phyloP scores from a whole-genome alignment of 2,113 vertebrate genomes.

The Laticauda colubrina region DNA sequence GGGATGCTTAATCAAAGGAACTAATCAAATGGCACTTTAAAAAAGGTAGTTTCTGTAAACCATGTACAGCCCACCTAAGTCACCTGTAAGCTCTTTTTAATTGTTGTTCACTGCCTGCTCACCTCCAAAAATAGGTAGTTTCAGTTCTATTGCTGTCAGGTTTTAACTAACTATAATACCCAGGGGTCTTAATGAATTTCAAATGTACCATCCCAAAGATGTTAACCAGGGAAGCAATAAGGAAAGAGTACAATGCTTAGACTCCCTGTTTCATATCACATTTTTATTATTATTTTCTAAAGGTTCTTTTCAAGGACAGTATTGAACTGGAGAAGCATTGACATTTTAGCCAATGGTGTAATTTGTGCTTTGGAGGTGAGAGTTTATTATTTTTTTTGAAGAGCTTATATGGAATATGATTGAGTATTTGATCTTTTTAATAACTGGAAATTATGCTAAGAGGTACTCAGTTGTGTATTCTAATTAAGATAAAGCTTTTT shows the following conservation, averaged over 20 bases:
- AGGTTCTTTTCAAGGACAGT: slow-evolving; percentile 6
- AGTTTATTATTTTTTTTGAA: background rate
- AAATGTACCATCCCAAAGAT: background rate
- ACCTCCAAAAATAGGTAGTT: background rate
- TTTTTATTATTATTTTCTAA: background rate
- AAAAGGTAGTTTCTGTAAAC: background rate
- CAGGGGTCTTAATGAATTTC: background rate
- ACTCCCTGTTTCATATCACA: background rate
- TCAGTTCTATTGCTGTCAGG: background rate
- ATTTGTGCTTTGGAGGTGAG: background rate
- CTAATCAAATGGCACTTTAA: slow-evolving; percentile 21
- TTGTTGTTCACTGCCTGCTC: background rate
- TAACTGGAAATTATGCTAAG: slow-evolving; percentile 44
- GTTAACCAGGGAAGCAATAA: background rate
- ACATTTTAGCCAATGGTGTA: slow-evolving; percentile 3
- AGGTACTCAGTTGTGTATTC: slow-evolving; percentile 19
- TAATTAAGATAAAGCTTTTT: slow-evolving; percentile 46
- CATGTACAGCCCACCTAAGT: background rate
- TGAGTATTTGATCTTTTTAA: slow-evolving; percentile 37
- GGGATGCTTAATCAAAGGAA: background rate
- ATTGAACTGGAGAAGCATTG: slow-evolving; percentile 32
- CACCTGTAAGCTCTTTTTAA: slow-evolving; percentile 17
- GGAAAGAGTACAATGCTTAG: background rate
- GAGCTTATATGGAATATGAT: background rate
- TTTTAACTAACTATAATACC: background rate